These are phyloP conservation scores for Dicentrarchus labrax DNA, from an alignment of 2,113 vertebrate genomes.

Conservation along the genomic window DNA sequence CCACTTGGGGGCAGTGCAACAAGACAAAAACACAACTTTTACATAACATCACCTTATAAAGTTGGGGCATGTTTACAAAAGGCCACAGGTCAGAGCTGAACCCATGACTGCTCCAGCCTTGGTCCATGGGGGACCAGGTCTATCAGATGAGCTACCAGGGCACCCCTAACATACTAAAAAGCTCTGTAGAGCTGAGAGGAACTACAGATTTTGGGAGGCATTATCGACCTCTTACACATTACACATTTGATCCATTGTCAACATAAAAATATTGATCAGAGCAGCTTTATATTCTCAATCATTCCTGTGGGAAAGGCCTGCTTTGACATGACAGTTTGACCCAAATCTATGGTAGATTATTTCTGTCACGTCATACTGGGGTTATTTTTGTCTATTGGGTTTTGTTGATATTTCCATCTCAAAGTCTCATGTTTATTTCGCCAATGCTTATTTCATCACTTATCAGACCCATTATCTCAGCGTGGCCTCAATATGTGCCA, in stretches of 20 bases:
- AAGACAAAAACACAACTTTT: background rate
- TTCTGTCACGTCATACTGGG: constrained; percentile 12
- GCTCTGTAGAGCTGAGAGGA: background rate
- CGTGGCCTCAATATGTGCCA: constrained; percentile 11
- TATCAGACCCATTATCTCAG: constrained; percentile 32
- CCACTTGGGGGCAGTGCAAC: background rate
- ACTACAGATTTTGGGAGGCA: background rate
- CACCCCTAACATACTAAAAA: background rate
- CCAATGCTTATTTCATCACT: constrained; percentile 53
- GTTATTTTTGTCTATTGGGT: constrained; percentile 19
- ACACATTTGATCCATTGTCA: background rate
- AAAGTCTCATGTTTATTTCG: constrained; percentile 23
- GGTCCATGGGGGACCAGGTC: no score
- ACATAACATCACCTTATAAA: background rate
- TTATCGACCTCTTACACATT: no score
- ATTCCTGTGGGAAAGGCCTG: background rate
- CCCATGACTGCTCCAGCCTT: no score
- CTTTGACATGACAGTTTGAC: background rate
- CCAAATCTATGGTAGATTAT: background rate
- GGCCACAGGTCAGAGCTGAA: no score
- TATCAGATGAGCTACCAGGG: no score
- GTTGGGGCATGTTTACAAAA: background rate
- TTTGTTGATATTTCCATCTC: constrained; percentile 24
- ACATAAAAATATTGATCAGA: background rate
- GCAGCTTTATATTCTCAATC: background rate